Conservation (phyloP, 2,888 invertebrate genomes). For the Adelognathus sp. region DNA sequence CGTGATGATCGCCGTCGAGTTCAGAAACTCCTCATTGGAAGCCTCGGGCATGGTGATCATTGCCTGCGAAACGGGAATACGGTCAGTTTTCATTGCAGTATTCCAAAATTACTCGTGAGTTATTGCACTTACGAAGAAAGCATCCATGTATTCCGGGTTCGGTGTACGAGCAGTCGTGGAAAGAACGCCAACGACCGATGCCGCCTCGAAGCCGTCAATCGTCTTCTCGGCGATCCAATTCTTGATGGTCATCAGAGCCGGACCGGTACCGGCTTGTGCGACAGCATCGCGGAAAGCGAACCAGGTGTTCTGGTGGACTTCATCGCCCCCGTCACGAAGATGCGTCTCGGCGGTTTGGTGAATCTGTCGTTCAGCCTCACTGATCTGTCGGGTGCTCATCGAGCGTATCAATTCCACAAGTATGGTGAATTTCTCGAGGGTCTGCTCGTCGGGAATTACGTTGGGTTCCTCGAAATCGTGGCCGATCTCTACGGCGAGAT, state of each 20-base stretch:
- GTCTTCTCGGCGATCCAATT: slow-evolving; percentile 84
- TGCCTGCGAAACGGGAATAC: slow-evolving; percentile 29
- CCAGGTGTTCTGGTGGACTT: slow-evolving; percentile 82
- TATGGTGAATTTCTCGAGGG: slow-evolving; percentile 86
- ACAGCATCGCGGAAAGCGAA: slow-evolving; percentile 86
- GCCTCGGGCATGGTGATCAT: slow-evolving; percentile 82
- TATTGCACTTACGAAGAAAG: slow-evolving; percentile 82
- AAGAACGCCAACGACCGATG: slow-evolving; percentile 83
- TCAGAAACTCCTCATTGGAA: slow-evolving; percentile 82
- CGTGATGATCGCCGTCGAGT: slow-evolving; percentile 84
- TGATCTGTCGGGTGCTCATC: slow-evolving; percentile 85
- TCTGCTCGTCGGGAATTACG: slow-evolving; percentile 83
- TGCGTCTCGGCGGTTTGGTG: slow-evolving; percentile 79
- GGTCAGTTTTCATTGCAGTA: not conserved
- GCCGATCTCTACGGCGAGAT: slow-evolving; percentile 83
- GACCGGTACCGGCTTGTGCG: slow-evolving; percentile 86
- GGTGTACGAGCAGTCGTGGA: slow-evolving; percentile 84
- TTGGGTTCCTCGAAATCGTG: slow-evolving; percentile 84
- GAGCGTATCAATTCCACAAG: slow-evolving; percentile 84
- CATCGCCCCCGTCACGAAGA: slow-evolving; percentile 70
- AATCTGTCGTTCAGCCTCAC: slow-evolving; percentile 82
- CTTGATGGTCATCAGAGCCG: slow-evolving; percentile 85
- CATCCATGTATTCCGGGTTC: slow-evolving; percentile 84
- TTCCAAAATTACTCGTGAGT: not conserved
- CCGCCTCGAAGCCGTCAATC: slow-evolving; percentile 84